These are phyloP conservation scores for Lanistes nyassanus DNA, from an alignment of 1,140 invertebrate species.

Conservation along the genomic window DNA sequence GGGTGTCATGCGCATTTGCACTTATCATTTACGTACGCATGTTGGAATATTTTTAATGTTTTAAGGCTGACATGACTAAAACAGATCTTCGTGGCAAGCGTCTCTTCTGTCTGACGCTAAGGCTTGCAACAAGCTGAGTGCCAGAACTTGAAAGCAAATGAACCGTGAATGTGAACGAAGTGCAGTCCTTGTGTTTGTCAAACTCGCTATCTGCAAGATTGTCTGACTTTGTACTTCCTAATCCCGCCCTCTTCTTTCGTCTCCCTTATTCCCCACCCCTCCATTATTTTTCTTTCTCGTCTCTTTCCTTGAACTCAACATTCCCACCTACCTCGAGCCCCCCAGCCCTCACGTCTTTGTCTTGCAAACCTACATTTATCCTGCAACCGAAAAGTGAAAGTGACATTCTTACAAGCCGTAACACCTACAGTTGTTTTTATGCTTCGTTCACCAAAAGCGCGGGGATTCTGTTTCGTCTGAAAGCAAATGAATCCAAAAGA, in stretches of 20 bases:
- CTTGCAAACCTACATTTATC: neutral
- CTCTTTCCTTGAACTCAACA: neutral
- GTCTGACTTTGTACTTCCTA: neutral
- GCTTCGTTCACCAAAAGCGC: neutral
- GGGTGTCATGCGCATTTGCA: neutral
- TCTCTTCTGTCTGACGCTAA: no score
- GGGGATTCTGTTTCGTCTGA: no score
- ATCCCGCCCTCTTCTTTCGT: neutral
- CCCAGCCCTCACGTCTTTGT: neutral
- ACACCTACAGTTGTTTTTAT: neutral
- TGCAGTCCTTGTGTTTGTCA: no score
- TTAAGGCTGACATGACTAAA: no score
- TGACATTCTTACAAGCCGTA: constrained; percentile 20
- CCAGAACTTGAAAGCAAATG: no score
- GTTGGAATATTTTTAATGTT: no score
- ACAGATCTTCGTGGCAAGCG: no score
- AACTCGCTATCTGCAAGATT: neutral
- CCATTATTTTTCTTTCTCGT: neutral
- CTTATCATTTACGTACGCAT: no score
- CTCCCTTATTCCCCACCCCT: neutral
- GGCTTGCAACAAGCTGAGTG: no score
- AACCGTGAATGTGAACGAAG: no score
- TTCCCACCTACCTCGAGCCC: neutral
- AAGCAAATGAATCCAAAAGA: constrained; percentile 2
- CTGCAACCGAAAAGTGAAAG: constrained; percentile 10